Conservation (phyloP, 2,888 invertebrate species). For the Drosophila yooni region DNA sequence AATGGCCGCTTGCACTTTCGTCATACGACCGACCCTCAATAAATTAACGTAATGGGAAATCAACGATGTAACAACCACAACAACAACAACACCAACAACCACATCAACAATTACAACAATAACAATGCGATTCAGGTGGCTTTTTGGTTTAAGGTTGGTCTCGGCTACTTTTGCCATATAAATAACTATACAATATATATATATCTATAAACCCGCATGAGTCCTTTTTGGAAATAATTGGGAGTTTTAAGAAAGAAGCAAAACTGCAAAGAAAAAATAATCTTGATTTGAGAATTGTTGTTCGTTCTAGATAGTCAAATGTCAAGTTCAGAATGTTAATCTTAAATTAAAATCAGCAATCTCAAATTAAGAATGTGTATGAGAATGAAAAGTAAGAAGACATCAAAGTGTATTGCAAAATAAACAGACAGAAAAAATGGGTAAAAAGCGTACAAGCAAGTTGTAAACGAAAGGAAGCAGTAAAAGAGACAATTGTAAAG, state of each 20-base stretch:
- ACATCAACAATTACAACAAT: constrained; percentile 17
- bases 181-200: background rate
- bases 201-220: constrained; percentile 4
- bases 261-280: background rate
- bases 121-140: constrained; percentile 88
- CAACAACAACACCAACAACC: constrained; percentile 15
- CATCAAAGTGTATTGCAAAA: background rate
- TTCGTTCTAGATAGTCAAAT: constrained; percentile 3
- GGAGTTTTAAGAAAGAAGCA: background rate
- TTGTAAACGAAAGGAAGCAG: background rate
- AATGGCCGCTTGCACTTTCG: constrained; percentile 58
- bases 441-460: background rate
- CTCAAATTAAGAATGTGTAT: background rate
- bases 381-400: background rate
- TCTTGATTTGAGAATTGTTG: background rate
- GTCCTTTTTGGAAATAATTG: background rate
- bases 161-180: constrained; percentile 47
- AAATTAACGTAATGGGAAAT: constrained; percentile 33
- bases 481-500: background rate
- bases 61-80: constrained; percentile 8
- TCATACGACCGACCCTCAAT: constrained; percentile 24
- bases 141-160: constrained; percentile 96
- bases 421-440: background rate
- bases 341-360: background rate
- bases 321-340: background rate